Evolutionary conservation across 2,797 vertebrate genomes (phyloP).

Genomic region (Syndactyla subalaris): DNA sequence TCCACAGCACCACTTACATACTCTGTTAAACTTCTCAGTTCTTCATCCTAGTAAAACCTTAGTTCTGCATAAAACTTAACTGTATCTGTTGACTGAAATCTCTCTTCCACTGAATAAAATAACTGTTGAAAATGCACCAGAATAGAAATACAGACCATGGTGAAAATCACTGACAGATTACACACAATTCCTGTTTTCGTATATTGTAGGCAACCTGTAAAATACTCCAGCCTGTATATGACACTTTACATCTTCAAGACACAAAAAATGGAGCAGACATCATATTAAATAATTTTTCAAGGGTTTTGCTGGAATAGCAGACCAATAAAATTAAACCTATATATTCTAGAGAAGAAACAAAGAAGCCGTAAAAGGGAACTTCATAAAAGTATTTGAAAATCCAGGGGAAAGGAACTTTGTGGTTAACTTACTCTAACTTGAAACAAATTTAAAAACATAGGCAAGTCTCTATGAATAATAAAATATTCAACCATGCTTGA

Average conservation of each 20-base stretch:
- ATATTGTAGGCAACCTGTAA: background rate
- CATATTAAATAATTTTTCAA: background rate
- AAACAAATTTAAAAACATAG: background rate
- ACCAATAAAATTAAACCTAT: background rate
- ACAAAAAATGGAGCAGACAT: background rate
- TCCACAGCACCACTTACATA: background rate
- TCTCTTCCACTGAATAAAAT: background rate
- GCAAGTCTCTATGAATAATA: background rate
- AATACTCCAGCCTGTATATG: background rate
- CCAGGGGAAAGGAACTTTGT: background rate
- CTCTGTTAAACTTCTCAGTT: background rate
- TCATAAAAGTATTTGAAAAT: background rate
- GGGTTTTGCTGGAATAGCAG: background rate
- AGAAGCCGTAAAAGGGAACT: background rate
- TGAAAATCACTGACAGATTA: background rate
- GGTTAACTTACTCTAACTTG: background rate
- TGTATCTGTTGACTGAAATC: background rate
- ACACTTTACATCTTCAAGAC: background rate
- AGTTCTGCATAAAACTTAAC: background rate
- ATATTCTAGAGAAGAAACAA: background rate
- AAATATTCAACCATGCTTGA: background rate
- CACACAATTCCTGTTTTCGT: rapidly evolving
- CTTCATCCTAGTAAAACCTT: background rate
- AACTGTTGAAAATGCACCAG: background rate
- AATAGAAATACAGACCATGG: background rate